Evolutionary conservation across 2,797 vertebrate genomes (phyloP).

Genomic region (Kryptolebias ocellatus): DNA sequence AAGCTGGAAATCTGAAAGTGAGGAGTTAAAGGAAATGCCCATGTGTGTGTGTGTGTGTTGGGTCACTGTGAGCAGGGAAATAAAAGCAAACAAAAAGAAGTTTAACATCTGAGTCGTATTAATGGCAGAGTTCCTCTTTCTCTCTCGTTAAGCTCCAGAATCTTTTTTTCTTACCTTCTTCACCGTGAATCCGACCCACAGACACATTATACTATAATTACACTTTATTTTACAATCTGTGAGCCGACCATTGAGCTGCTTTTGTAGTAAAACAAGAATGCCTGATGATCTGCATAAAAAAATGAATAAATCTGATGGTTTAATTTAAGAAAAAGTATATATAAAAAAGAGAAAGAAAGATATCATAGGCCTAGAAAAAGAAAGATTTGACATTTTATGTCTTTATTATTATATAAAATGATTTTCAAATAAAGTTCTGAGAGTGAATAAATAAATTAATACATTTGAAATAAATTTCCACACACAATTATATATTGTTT

Average conservation of each 20-base stretch:
- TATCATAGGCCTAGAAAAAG: too few species aligned
- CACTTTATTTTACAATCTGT: too few species aligned
- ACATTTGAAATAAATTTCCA: too few species aligned
- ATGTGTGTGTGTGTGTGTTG: too few species aligned
- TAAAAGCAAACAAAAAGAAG: conserved; percentile 36
- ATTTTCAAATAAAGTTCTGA: neutral
- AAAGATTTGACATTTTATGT: neutral
- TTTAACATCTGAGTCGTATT: conserved; percentile 73
- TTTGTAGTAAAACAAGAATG: too few species aligned
- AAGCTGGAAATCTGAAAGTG: conserved; percentile 3
- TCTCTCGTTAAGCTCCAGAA: conserved; percentile 3
- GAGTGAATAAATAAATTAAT: neutral
- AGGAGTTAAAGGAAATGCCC: conserved; percentile 14
- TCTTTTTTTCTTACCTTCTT: conserved; percentile 46
- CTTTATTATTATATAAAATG: neutral
- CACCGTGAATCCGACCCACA: neutral
- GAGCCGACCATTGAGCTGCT: too few species aligned
- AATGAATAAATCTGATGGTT: too few species aligned
- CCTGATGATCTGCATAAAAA: too few species aligned
- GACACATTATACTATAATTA: too few species aligned
- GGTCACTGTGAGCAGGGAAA: conserved; percentile 31
- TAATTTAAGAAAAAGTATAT: too few species aligned
- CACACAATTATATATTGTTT: neutral
- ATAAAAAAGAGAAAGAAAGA: too few species aligned
- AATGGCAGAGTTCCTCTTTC: conserved; percentile 49